These are phyloP conservation scores for Nymphalis c-album DNA, from an alignment of 2,888 invertebrate genomes.

Conservation along the genomic window DNA sequence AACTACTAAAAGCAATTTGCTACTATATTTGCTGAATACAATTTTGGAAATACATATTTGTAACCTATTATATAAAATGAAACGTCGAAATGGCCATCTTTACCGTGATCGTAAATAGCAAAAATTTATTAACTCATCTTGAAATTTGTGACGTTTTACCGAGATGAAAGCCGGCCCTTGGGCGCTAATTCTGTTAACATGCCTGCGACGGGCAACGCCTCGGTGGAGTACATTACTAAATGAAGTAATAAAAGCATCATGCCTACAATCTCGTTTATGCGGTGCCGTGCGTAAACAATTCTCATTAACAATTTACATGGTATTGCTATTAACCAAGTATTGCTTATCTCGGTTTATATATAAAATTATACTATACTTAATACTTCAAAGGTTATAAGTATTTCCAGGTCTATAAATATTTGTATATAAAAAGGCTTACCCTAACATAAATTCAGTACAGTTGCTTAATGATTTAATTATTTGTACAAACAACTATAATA, in stretches of 20 bases:
- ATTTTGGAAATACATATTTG: too few relatives aligned
- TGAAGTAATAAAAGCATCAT: slow-evolving; percentile 23
- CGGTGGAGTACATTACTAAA: slow-evolving; percentile 21
- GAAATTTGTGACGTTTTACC: slow-evolving; percentile 10
- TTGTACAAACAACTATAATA: too few relatives aligned
- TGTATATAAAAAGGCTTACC: too few relatives aligned
- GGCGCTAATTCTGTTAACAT: slow-evolving; percentile 31
- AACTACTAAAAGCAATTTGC: too few relatives aligned
- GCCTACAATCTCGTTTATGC: slow-evolving; percentile 3
- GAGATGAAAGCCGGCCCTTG: slow-evolving; percentile 19
- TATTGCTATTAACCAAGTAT: slow-evolving; percentile 9
- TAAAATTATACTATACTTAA: neutral
- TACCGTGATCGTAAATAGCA: slow-evolving; percentile 13
- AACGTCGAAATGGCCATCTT: neutral
- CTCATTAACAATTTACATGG: slow-evolving; percentile 11
- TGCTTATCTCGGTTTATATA: neutral
- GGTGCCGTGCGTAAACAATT: slow-evolving; percentile 5
- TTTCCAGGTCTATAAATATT: too few relatives aligned
- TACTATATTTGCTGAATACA: too few relatives aligned
- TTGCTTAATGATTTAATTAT: too few relatives aligned
- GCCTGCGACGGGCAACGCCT: slow-evolving; percentile 24
- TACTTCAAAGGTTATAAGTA: too few relatives aligned
- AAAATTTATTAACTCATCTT: slow-evolving; percentile 27
- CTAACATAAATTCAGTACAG: too few relatives aligned
- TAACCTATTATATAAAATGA: neutral